Base-by-base conservation (phyloP, 2,888 invertebrate species). In the Phalangium opilio region DNA sequence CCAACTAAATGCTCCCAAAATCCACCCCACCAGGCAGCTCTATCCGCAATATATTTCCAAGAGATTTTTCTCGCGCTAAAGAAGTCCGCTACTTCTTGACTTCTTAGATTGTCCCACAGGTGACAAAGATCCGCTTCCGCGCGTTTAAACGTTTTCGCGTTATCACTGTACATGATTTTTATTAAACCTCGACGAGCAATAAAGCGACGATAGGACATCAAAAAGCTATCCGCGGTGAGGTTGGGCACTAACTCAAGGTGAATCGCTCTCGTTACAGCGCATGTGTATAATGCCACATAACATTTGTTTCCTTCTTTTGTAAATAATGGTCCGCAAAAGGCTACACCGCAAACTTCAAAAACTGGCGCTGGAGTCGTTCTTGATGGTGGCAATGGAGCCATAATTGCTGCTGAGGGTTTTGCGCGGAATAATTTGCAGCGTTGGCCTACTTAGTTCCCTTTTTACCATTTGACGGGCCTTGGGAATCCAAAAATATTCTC, bases 111-210 rank as follows among this genome's bases (percentile, higher is more conserved):
- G 8, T 38, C 27, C 14, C 38, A 44, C 2, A 27, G 18, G 27
- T 27, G 27, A 27, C 27, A 8, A 27, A 43, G 35, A 3, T 43
- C 42, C 14, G 35, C n/a, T 33, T 43, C 34, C 11, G 43, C 43
- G 33, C 43, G 4, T 34, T 42, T 42, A 32, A 42, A 42, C n/a
- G 14, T 42, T 34, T 43, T 33, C 4, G 43, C 43, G 33, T 43
- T 43, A n/a, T 43, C 43, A 4, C n/a, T 18, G 21, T 43, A 43
- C 10, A 43, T 8, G 2, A 34, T 17, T 12, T 11, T 17, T 12
- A 33, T 34, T 17, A 43, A 15, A 10, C 34, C 43, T 43, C 43
- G 27, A 17, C 43, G 7, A 10, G 43, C 14, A 34, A 43, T 43
- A 43, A 43, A 43, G 12, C 27, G 8, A 12, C 43, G 15, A 34